Evolutionary conservation across 1,140 invertebrate species (phyloP), one percentile per base, ranked within the genome.

Genomic region (Cataglyphis hispanica): DNA sequence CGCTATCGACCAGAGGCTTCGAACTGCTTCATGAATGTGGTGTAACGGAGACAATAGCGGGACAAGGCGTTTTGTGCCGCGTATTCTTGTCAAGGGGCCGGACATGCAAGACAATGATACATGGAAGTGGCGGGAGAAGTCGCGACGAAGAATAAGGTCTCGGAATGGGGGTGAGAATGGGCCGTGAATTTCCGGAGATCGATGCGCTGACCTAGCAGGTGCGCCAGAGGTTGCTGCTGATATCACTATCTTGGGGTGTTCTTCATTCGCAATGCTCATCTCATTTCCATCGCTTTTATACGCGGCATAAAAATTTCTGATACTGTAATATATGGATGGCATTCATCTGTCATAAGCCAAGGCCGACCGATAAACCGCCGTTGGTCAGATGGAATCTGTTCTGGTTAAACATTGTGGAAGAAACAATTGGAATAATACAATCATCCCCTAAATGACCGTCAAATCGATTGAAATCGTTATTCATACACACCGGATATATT

Each of bases 151-250:
- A 53, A 86, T 84, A 77, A 56, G 31, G 40, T 37, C 46, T 50
- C 46, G 40, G 31, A 8, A 27, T 7, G 50, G 43, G 16, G 8
- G n/a, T 64, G 66, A n/a, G 60, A 61, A 75, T 56, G 58, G 53
- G 19, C 58, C 37, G 67, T 81, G 74, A 88, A 88, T 83, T 86
- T 88, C 56, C 50, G 25, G 34, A 56, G 31, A 31, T 86, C 85
- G 77, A 86, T 86, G 77, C 66, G 61, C 83, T 76, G 87, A 75
- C 72, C 84, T 43, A 66, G 22, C 69, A 67, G 61, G 69, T 87
- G 77, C 40, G 40, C 34, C 43, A 53, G 11, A 43, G 8, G 37
- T 34, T 40, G 50, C 27, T 16, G 56, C 63, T 69, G 74, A 85
- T 86, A 74, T 76, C 85, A 50, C 31, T 67, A 53, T 78, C 19